Evolutionary conservation across 2,113 vertebrate genomes (phyloP), one percentile per base, ranked within the genome.

Genomic region (Amphiprion percula): DNA sequence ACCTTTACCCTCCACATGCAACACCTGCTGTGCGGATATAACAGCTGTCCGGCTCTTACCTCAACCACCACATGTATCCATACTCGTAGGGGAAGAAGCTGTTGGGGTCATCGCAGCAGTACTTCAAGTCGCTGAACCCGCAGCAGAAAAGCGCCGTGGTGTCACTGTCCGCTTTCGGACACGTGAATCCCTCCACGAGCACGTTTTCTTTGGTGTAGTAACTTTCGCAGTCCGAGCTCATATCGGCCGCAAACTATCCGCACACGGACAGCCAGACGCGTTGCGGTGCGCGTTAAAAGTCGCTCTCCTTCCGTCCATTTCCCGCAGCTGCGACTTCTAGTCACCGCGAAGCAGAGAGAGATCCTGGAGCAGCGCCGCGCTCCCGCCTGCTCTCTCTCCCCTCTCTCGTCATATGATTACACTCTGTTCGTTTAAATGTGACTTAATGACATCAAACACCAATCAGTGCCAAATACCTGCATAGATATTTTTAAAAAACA

Each of bases 41-140:
- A 21, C 46, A 52, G 47, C 33, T 52, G 15, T 14, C 16, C 2
- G 1, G 24, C 24, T 46, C 74, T 93, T 95, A 97, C 96, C 97
- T 97, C 85, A 98, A 82, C 96, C 96, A 96, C 96, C 96, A 96
- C 97, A 97, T 96, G 94, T 97, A 97, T 93, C 92, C 95, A 91
- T 97, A 97, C 67, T 97, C 94, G 84, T 97, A 97, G 1, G 96
- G 96, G 73, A 97, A 97, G 88, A 96, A 97, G 91, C 97, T 96
- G 90, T 97, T 95, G 12, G 96, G 96, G 86, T 97, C 97, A 92
- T 96, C 96, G 71, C 96, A 96, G 90, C 97, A 97, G 88, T 97
- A 97, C 85, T 97, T 97, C 83, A 96, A 86, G 87, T 97, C 96
- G 53, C 95, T 96, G 91, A 97, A 98, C 70, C 97, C 96, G 74